Evolutionary conservation across 2,888 invertebrate genomes (phyloP).

Genomic region (Amiota communis): DNA sequence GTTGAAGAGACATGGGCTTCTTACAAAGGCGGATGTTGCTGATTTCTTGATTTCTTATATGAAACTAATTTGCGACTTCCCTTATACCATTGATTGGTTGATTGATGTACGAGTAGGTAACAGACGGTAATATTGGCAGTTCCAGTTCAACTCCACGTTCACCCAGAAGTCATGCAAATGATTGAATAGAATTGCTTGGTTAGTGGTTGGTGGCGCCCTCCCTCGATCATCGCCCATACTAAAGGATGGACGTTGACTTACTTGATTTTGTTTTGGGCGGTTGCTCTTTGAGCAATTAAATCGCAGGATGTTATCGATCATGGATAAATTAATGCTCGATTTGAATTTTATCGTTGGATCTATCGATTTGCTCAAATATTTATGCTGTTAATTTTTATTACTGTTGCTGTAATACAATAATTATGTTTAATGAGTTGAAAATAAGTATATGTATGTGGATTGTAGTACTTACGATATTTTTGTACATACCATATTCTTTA

Average conservation of each 20-base stretch:
- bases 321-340: conserved; percentile 65
- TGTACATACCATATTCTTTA: not conserved
- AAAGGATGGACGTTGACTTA: conserved; percentile 37
- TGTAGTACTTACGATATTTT: not conserved
- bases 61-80: conserved; percentile 55
- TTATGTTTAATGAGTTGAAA: conserved; percentile 23
- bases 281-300: conserved; percentile 64
- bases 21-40: conserved; percentile 61
- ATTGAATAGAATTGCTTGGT: too few species aligned
- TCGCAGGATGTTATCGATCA: conserved; percentile 72
- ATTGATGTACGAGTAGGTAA: not conserved
- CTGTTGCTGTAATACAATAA: conserved; percentile 27
- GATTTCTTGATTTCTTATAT: conserved; percentile 51
- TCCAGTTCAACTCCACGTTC: not conserved
- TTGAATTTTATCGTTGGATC: conserved; percentile 25
- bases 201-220: too few species aligned
- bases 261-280: conserved; percentile 48
- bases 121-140: too few species aligned
- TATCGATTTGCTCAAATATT: conserved; percentile 35
- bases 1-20: too few species aligned
- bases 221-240: conserved; percentile 25
- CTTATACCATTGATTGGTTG: conserved; percentile 64
- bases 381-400: conserved; percentile 47
- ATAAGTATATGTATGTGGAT: too few species aligned
- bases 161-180: too few species aligned